Base-by-base conservation (phyloP, 2,113 vertebrate species). In the Onychorhynchus coronatus region DNA sequence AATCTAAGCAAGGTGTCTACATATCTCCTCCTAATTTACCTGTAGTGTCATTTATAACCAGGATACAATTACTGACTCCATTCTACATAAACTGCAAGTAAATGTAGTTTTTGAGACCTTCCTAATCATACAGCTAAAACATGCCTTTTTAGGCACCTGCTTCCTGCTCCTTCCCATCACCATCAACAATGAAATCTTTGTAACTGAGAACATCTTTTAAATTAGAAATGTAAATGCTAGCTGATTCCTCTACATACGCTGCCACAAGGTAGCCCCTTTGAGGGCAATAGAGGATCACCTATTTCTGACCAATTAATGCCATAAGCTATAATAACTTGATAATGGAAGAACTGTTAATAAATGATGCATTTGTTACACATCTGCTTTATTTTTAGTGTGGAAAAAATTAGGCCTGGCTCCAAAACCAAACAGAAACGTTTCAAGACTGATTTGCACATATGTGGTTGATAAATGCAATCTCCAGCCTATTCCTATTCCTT, bases 311-410 rank as follows among this genome's bases (percentile, higher is more conserved):
- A 81, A 81, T 86, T 90, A 90, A 96, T 67, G 44, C 47, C 35
- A 15, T 59, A 77, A 74, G 15, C 41, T 84, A 0, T 56, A 86
- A 80, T 9, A 58, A 37, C 59, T 35, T 63, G 44, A 68, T 71
- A 89, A 94, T 41, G 41, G 52, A 91, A 78, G 39, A 91, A 68
- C 65, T 91, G 39, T 71, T 95, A 89, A 82, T 82, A 79, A 86
- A 68, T 19, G 8, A 78, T 78, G 77, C 62, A 82, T 89, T 87
- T 92, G 31, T 91, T 75, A 94, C 37, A 68, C 33, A 85, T 63
- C 47, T 49, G 14, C 61, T 93, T 88, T 71, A 67, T 55, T 11
- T 72, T 7, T 37, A 67, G 17, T 0, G 8, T 27, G 28, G 35
- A 91, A 88, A 86, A 78, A 94, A 78, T 46, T 30, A 78, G 56